Percentiles rank a stretch among this genome's conserved stretches.
Evolutionary conservation across 2,888 invertebrate genomes (phyloP).

Genomic region (Acronicta aceris): DNA sequence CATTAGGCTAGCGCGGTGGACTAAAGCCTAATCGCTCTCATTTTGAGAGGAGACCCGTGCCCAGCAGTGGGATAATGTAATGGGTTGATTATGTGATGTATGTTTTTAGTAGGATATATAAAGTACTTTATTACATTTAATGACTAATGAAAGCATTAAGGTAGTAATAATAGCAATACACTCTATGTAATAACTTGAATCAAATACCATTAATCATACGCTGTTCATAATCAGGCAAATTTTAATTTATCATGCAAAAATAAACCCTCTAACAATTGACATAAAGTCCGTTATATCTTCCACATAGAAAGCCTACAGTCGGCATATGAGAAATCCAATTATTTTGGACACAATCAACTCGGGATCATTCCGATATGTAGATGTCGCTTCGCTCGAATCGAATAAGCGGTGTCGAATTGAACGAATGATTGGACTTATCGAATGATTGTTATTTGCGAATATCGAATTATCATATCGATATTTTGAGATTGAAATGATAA

Average conservation of each 20-base stretch:
- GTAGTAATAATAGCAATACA: not conserved
- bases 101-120: too few species aligned
- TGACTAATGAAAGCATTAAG: too few species aligned
- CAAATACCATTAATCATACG: slow-evolving; percentile 62
- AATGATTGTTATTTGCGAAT: slow-evolving; percentile 53
- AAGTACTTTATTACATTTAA: too few species aligned
- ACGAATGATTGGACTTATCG: slow-evolving; percentile 60
- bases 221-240: slow-evolving; percentile 50
- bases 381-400: slow-evolving; percentile 53
- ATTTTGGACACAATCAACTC: slow-evolving; percentile 79
- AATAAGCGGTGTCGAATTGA: slow-evolving; percentile 55
- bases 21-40: too few species aligned
- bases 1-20: too few species aligned
- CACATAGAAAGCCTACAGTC: slow-evolving; percentile 13
- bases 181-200: slow-evolving; percentile 58
- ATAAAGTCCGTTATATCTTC: slow-evolving; percentile 15
- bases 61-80: too few species aligned
- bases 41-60: too few species aligned
- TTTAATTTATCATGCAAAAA: slow-evolving; percentile 7
- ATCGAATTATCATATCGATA: slow-evolving; percentile 51
- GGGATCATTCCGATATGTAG: slow-evolving; percentile 64
- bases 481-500: slow-evolving; percentile 30
- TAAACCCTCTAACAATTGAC: not conserved
- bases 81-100: too few species aligned
- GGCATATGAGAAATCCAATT: slow-evolving; percentile 76